A percentile compares a stretch with the other conserved stretches of the same genome.
These are phyloP conservation scores for Gorsachius magnificus DNA, from an alignment of 2,797 vertebrate species.

Conservation along the genomic window DNA sequence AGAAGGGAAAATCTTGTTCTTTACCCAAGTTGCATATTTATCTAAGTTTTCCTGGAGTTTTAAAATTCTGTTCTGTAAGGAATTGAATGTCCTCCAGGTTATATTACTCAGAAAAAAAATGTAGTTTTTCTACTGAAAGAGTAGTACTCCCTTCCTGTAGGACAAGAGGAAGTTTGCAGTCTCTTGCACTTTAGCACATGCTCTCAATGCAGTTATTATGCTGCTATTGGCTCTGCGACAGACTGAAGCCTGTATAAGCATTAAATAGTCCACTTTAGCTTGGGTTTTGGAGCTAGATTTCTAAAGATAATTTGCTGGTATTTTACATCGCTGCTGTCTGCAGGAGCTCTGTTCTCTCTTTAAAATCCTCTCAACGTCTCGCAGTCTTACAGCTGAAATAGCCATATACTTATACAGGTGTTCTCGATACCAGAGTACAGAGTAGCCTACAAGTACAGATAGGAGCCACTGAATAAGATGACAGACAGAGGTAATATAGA, in stretches of 20 bases:
- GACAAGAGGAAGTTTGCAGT: slow-evolving; percentile 5
- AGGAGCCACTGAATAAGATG: neutral
- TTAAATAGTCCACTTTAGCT: neutral
- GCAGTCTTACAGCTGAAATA: neutral
- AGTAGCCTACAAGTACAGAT: neutral
- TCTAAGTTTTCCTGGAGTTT: neutral
- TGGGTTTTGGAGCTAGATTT: neutral
- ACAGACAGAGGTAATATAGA: neutral
- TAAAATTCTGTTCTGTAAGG: neutral
- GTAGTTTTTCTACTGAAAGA: neutral
- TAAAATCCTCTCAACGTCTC: neutral
- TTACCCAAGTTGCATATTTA: neutral
- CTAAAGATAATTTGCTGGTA: neutral
- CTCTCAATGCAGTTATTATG: slow-evolving; percentile 10
- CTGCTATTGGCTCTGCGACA: neutral
- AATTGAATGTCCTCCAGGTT: neutral
- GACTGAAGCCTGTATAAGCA: neutral
- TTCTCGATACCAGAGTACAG: neutral
- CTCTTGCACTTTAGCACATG: neutral
- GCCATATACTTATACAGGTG: neutral
- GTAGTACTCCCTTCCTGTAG: neutral
- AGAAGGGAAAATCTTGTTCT: neutral
- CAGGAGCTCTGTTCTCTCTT: neutral
- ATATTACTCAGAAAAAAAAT: neutral
- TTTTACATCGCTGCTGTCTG: neutral